phyloP scores from a whole-genome alignment of 2,888 invertebrate species.

The Lithophane socia region DNA sequence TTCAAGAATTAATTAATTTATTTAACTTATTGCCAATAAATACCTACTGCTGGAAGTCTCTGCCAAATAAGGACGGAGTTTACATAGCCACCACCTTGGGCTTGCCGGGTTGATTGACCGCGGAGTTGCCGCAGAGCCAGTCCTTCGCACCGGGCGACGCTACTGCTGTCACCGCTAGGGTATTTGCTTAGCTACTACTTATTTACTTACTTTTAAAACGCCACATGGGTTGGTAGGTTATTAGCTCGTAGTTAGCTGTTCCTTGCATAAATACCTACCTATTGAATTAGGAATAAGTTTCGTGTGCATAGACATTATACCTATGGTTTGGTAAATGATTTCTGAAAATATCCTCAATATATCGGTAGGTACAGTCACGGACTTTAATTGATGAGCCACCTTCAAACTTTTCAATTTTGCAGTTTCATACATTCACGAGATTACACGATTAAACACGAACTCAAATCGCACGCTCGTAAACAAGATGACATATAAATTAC shows the following conservation, averaged over 20 bases:
- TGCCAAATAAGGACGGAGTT: slow-evolving; percentile 42
- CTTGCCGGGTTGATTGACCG: slow-evolving; percentile 52
- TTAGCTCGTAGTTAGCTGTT: not conserved
- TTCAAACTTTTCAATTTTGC: too few relatives aligned
- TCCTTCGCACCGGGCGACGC: slow-evolving; percentile 38
- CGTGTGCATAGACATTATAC: not conserved
- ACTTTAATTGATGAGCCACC: too few relatives aligned
- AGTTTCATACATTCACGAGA: too few relatives aligned
- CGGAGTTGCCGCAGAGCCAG: slow-evolving; percentile 42
- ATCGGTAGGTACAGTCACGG: too few relatives aligned
- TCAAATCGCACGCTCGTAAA: too few relatives aligned
- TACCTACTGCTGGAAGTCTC: slow-evolving; percentile 18
- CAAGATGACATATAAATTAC: too few relatives aligned
- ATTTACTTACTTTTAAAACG: slow-evolving; percentile 24
- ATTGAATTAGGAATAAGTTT: not conserved
- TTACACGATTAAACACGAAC: too few relatives aligned
- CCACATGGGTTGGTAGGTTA: slow-evolving; percentile 33
- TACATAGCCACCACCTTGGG: slow-evolving; percentile 49
- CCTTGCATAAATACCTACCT: too few relatives aligned
- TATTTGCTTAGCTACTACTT: slow-evolving; percentile 31
- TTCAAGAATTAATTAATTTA: not conserved
- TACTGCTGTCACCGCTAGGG: slow-evolving; percentile 13
- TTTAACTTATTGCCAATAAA: slow-evolving; percentile 8
- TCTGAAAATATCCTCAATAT: not conserved
- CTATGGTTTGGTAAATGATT: not conserved